Evolutionary conservation across 2,113 vertebrate genomes (phyloP), one percentile per base, ranked within the genome.

Genomic region (Melanotaenia duboulayi): DNA sequence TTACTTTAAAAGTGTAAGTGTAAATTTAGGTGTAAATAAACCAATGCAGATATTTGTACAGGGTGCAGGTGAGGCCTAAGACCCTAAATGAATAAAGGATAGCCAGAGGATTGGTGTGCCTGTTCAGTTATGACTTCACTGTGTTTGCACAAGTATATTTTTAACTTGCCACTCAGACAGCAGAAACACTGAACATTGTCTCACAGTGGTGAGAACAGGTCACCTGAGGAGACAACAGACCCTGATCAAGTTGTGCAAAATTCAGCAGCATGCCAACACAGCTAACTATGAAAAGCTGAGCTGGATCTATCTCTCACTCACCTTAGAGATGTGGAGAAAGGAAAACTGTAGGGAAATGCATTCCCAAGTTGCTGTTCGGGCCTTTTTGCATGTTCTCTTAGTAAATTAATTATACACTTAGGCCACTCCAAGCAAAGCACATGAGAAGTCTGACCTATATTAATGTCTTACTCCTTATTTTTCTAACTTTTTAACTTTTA

Each of bases 101-200:
- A 25, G 28, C 24, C 63, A 37, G 20, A 42, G 68, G 28, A 48
- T 65, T 56, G 57, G 14, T 71, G 64, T 66, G 61, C 37, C 51
- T 46, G 32, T 63, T 79, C 64, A 65, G 62, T 72, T 48, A 71
- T 63, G 61, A 55, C 61, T 64, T 54, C 48, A 58, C 35, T 17
- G 28, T 85, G 64, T 82, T 80, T 77, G 76, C n/a, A 52, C 60
- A 32, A 58, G 62, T 7, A 3, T 82, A 86, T 84, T 86, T 86
- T 77, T 77, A 84, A 78, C 59, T 44, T 74, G 54, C 50, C 40
- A 20, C 19, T 23, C 69, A 66, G 81, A 80, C 65, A 66, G 69
- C 50, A 80, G 35, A 70, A 76, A 56, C 17, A 40, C 51, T 56
- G 48, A 80, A 13, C 66, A 63, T 70, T 56, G 4, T 80, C 59